Evolutionary conservation across 2,113 vertebrate genomes (phyloP), one percentile per base, ranked within the genome.

Genomic region (Pangasianodon gigas): DNA sequence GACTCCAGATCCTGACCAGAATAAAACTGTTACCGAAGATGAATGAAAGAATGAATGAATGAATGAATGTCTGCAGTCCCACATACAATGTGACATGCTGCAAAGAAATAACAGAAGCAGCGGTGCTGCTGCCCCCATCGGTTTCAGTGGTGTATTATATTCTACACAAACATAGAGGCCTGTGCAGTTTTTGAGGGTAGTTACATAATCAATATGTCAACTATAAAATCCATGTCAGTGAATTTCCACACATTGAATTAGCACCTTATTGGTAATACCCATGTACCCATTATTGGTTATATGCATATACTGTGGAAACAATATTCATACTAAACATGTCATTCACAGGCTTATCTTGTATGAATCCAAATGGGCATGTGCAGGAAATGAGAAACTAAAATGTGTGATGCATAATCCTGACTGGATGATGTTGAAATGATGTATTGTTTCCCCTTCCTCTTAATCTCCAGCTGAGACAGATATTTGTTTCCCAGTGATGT

Each of bases 401-500:
- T 21, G 56, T 82, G 44, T 88, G 67, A 75, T 19, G 14, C 52
- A 32, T 90, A 88, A 91, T 86, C 89, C 90, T 74, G 85, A 88
- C 83, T 79, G 60, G 58, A 46, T 90, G 86, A 91, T 87, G 82
- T 60, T 24, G 56, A 84, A 81, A 71, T 81, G 88, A 85, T 88
- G 86, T 75, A 87, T 85, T 90, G 82, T 87, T 92, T 58, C 52
- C 74, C 51, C 13, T 84, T 89, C 46, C 37, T 37, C 75, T 9
- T 84, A 52, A 84, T 90, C 91, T 93, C 37, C 48, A 83, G 90
- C 91, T 69, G 32, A 91, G 89, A 88, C 65, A 75, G 84, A 80
- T 44, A 48, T 69, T 67, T 82, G 62, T 88, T 87, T 90, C 89
- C 85, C 71, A 2, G 52, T 75, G 82, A 91, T 84, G 80, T 82